Evolutionary conservation across 1,140 invertebrate genomes (phyloP), one percentile per base, ranked within the genome.

Genomic region (Scaptodrosophila lebanonensis): DNA sequence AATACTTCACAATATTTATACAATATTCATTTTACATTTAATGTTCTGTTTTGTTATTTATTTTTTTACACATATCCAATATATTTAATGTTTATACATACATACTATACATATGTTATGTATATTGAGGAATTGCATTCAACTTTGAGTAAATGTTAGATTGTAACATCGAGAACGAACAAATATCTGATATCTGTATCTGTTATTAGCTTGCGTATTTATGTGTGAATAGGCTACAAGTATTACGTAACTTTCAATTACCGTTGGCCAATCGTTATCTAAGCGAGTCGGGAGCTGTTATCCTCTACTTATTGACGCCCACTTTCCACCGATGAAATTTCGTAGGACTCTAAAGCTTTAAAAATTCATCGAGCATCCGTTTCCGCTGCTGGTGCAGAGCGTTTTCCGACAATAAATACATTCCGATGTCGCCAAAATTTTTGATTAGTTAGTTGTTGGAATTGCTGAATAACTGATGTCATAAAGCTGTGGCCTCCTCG

Each of bases 381-480:
- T 85, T 85, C n/a, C 83, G 79, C 40, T 85, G 77, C 51, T 83
- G 72, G 38, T 85, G 77, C 2, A 72, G 52, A 8, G 82, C 82
- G 16, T 58, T 57, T 63, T 85, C 83, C 50, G 83, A 77, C 32
- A 85, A 66, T 45, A 85, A 63, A 62, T 83, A 83, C 72, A 85
- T 85, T 39, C 83, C 83, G 33, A 83, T 71, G 35, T 85, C 83
- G 48, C 75, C 72, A 39, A 82, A 76, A 61, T 82, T 82, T 86
- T 86, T 84, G 75, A 84, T 68, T 75, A 84, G 84, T 86, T 86
- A 86, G 70, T 86, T 86, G 48, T 83, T 86, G 15, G 72, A 58
- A 48, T 63, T 73, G 17, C 62, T 85, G 47, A 86, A 86, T 17
- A 86, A 73, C 39, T 86, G 84, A 52, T 86, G 84, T 86, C 84